A percentile compares a stretch with the other conserved stretches of the same genome.
Conservation (phyloP, 1,140 invertebrate genomes). For the Lamellibrachia luymesi region DNA sequence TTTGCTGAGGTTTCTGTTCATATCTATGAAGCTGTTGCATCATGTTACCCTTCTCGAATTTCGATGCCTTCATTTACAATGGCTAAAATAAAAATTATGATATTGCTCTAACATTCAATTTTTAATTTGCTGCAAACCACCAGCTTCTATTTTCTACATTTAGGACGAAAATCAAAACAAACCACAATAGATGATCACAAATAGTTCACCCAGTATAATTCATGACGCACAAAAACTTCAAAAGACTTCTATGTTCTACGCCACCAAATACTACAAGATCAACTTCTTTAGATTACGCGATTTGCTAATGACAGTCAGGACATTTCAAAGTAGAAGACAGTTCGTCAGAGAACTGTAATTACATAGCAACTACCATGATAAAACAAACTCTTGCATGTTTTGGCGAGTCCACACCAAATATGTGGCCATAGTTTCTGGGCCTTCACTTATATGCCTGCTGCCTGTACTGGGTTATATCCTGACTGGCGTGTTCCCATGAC, state of each 20-base stretch:
- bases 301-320: too few species aligned
- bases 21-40: too few species aligned
- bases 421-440: too few species aligned
- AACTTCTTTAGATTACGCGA: too few species aligned
- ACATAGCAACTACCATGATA: too few species aligned
- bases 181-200: not conserved
- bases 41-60: too few species aligned
- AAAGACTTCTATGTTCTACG: not conserved
- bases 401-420: too few species aligned
- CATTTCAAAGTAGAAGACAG: too few species aligned
- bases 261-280: not conserved
- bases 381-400: too few species aligned
- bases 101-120: not conserved
- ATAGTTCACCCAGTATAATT: not conserved
- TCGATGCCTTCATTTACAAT: not conserved
- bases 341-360: too few species aligned
- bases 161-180: not conserved
- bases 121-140: not conserved
- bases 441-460: not conserved
- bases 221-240: not conserved
- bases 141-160: not conserved
- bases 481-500: not conserved
- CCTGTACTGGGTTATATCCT: not conserved
- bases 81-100: not conserved
- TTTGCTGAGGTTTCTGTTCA: too few species aligned